These are phyloP conservation scores for Cololabis saira DNA, from an alignment of 2,113 vertebrate genomes.

Conservation along the genomic window DNA sequence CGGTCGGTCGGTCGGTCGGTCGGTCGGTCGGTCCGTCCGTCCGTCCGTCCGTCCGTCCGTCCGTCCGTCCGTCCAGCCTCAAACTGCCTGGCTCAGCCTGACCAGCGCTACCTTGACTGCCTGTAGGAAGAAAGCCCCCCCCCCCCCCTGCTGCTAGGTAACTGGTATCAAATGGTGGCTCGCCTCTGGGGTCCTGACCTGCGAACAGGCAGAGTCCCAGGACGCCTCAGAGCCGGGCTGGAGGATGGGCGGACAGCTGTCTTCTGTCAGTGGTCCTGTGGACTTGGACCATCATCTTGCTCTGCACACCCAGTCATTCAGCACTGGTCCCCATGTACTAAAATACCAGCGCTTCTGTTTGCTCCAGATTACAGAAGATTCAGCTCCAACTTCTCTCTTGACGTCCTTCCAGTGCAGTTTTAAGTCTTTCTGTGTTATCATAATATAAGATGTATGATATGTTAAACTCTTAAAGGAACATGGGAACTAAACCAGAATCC, in stretches of 20 bases:
- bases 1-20: conserved; percentile 41
- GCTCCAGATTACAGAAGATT: too few species aligned
- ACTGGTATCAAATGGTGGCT: conserved; percentile 83
- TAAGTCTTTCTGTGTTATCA: too few species aligned
- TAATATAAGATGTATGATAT: too few species aligned
- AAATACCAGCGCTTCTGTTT: too few species aligned
- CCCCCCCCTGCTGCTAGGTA: conserved; percentile 74
- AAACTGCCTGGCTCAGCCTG: conserved; percentile 42
- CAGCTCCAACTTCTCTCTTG: too few species aligned
- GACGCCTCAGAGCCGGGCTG: conserved; percentile 69
- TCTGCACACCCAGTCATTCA: conserved; percentile 18
- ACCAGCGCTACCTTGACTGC: conserved; percentile 65
- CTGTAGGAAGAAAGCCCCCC: conserved; percentile 50
- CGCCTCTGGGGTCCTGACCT: conserved; percentile 77
- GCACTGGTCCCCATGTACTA: conserved; percentile 4
- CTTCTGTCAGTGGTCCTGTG: conserved; percentile 76
- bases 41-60: conserved; percentile 15
- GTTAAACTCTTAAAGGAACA: too few species aligned
- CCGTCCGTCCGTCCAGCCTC: conserved; percentile 34
- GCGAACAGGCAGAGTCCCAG: conserved; percentile 72
- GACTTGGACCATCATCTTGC: conserved; percentile 40
- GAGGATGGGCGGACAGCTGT: conserved; percentile 82
- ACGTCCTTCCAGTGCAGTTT: too few species aligned
- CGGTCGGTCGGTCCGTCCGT: conserved; percentile 41
- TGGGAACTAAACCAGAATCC: too few species aligned